Evolutionary conservation across 2,113 vertebrate species (phyloP).

Genomic region (Eublepharis macularius): DNA sequence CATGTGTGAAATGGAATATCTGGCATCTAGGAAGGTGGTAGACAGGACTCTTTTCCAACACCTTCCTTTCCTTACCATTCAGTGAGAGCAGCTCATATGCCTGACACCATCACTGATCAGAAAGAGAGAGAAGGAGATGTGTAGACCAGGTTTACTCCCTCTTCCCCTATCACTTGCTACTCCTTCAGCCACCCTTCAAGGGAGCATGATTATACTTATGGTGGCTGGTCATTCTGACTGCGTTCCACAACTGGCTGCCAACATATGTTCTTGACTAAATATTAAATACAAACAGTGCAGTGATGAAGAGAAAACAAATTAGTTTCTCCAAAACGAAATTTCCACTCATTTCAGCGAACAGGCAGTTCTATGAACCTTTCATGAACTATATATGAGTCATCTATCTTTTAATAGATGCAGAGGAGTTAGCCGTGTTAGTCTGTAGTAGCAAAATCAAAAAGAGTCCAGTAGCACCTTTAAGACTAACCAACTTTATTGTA

Average conservation of each 20-base stretch:
- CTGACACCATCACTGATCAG: neutral
- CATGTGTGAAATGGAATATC: neutral
- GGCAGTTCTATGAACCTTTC: neutral
- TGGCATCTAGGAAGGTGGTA: neutral
- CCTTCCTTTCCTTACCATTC: no score
- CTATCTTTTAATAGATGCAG: neutral
- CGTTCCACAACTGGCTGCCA: neutral
- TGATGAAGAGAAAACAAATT: neutral
- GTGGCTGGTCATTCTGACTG: neutral
- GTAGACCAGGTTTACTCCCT: neutral
- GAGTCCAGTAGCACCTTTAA: no score
- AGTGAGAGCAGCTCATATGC: neutral
- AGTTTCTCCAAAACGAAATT: neutral
- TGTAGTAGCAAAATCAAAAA: no score
- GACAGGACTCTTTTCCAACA: neutral
- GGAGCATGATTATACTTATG: neutral
- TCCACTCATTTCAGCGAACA: neutral
- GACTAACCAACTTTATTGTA: no score
- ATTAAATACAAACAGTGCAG: neutral
- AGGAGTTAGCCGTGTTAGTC: no score
- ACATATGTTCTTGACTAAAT: neutral
- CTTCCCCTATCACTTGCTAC: neutral
- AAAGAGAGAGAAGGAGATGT: neutral
- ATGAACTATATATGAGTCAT: neutral
- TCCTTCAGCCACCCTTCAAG: neutral